These are phyloP conservation scores for Periplaneta americana DNA, from an alignment of 1,140 invertebrate genomes.

Conservation along the genomic window DNA sequence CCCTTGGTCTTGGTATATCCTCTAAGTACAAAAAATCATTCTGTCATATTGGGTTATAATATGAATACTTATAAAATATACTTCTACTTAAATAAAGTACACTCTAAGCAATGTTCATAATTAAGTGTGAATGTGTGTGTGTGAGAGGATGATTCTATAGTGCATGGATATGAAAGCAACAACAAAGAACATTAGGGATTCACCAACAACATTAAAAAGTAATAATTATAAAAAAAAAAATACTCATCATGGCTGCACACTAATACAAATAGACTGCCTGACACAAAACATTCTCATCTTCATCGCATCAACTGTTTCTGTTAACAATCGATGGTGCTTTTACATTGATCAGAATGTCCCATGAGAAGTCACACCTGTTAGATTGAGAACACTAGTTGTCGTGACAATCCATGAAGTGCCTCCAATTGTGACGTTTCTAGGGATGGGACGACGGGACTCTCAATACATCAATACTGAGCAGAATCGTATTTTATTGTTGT, in stretches of 20 bases:
- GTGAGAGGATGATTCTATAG: not conserved
- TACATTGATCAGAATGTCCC: no score
- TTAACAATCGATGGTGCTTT: not conserved
- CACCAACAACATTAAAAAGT: not conserved
- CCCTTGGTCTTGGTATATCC: not conserved
- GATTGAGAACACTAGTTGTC: no score
- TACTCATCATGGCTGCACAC: not conserved
- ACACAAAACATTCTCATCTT: not conserved
- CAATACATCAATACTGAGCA: no score
- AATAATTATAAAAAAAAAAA: no score
- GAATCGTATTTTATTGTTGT: no score
- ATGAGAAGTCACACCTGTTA: no score
- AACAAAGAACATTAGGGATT: not conserved
- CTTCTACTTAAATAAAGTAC: not conserved
- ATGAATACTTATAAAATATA: not conserved
- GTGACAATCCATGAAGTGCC: no score
- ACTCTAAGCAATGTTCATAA: not conserved
- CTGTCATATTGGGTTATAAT: not conserved
- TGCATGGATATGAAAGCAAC: not conserved
- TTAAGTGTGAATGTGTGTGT: not conserved
- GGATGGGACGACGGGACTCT: no score
- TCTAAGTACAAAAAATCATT: not conserved
- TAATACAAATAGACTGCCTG: not conserved
- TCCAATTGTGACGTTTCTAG: no score
- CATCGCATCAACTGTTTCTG: not conserved